Evolutionary conservation across 2,888 invertebrate genomes (phyloP).

Genomic region (Pammene aurita): DNA sequence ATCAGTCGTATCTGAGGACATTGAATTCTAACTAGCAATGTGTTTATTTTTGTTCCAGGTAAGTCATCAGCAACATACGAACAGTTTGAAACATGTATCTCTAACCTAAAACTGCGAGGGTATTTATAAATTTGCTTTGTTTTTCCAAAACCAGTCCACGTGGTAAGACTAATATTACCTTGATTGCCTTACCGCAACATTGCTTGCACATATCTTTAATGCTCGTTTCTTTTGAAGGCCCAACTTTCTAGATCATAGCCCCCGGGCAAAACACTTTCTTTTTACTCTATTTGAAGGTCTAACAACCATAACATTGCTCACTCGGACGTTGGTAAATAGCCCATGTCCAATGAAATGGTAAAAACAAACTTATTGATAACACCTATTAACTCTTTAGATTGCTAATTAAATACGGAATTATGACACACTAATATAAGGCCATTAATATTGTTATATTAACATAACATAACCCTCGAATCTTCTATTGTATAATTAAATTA

Average conservation of each 20-base stretch:
- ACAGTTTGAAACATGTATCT: neutral
- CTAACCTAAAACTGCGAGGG: neutral
- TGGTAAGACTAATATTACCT: conserved; percentile 3
- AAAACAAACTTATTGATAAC: neutral
- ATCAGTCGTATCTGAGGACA: neutral
- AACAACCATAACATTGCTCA: conserved; percentile 13
- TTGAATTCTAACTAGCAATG: neutral
- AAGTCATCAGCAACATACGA: neutral
- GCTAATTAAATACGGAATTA: too few species aligned
- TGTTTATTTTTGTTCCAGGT: conserved; percentile 19
- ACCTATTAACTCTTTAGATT: too few species aligned
- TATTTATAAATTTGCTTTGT: too few species aligned
- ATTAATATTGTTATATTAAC: too few species aligned
- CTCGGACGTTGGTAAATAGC: neutral
- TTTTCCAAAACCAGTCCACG: neutral
- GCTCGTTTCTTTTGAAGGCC: conserved; percentile 24
- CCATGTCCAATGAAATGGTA: neutral
- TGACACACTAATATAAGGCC: too few species aligned
- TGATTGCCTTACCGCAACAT: conserved; percentile 10
- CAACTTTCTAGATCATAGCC: conserved; percentile 25
- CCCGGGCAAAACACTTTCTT: conserved; percentile 10
- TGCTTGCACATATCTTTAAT: conserved; percentile 20
- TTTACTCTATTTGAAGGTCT: conserved; percentile 6
- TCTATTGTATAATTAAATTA: too few species aligned
- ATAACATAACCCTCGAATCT: too few species aligned